phyloP scores from a whole-genome alignment of 2,113 vertebrate species.

The Danio rerio region GRCz12tu NC_133182.1:12832001-12832500 shows the following conservation, averaged over 20 bases:
- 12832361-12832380: too few species aligned
- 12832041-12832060: constrained; percentile 92
- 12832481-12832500: too few species aligned
- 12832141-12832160: background rate
- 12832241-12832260: background rate
- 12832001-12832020: constrained; percentile 89
- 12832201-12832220: background rate
- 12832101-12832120: constrained; percentile 15
- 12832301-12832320: too few species aligned
- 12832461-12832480: too few species aligned
- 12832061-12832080: constrained; percentile 95
- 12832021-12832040: constrained; percentile 92
- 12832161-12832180: background rate
- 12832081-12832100: constrained; percentile 59
- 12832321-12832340: too few species aligned
- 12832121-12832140: background rate
- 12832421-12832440: too few species aligned
- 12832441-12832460: too few species aligned
- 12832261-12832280: too few species aligned
- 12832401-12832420: too few species aligned
- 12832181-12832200: background rate
- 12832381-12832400: too few species aligned
- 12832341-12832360: too few species aligned
- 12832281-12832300: too few species aligned
- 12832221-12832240: background rate